These are phyloP conservation scores for Ceratina calcarata DNA, from an alignment of 1,140 invertebrate genomes.

Conservation along the genomic window DNA sequence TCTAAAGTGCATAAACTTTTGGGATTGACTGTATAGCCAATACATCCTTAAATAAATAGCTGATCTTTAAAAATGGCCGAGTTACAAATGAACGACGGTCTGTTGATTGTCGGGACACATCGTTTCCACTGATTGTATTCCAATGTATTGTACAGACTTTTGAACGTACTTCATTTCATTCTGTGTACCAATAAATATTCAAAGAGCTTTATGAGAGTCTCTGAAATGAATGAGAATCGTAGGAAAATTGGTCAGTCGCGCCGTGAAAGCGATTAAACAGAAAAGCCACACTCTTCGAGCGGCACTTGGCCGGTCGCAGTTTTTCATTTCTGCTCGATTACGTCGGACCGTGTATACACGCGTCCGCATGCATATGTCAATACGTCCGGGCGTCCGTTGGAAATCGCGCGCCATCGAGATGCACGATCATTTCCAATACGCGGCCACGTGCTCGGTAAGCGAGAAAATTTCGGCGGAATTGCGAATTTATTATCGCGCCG, in stretches of 20 bases:
- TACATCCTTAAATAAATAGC: no score
- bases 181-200: no score
- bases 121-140: no score
- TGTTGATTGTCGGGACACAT: no score
- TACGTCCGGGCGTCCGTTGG: not conserved
- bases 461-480: slow-evolving; percentile 28
- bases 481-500: slow-evolving; percentile 7
- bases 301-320: not conserved
- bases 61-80: no score
- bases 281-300: not conserved
- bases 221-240: no score
- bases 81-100: no score
- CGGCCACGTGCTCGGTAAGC: not conserved
- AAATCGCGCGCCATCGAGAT: not conserved
- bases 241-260: slow-evolving; percentile 1
- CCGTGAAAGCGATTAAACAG: not conserved
- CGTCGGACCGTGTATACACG: not conserved
- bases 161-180: not conserved
- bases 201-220: no score
- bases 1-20: no score
- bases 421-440: not conserved
- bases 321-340: slow-evolving; percentile 38
- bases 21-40: no score
- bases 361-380: no score
- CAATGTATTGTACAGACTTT: no score